Evolutionary conservation across 1,140 invertebrate species (phyloP), one percentile per base, ranked within the genome.

Genomic region (Apis mellifera): DNA sequence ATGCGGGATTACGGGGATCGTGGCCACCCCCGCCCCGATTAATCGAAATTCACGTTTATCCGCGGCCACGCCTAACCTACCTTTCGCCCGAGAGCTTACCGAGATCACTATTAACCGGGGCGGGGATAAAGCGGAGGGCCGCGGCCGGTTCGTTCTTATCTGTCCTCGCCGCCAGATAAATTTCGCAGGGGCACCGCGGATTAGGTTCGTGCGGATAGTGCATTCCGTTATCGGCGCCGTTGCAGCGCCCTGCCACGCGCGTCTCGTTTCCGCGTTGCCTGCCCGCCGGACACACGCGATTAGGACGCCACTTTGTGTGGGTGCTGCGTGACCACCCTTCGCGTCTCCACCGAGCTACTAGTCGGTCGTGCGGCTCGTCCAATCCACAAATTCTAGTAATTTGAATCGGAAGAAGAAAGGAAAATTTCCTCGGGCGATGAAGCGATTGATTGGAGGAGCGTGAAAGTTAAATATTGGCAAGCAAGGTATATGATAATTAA

Each of bases 131-230:
- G 83, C 83, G 77, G 75, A 83, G 75, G 83, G 78, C 79, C 75
- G 78, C 75, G 78, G 70, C 57, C 57, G 54, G 85, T 32, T 1
- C 2, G 86, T 88, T 87, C 86, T 88, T 88, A 88, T 88, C 86
- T 88, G 85, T 73, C 50, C 86, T 59, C 50, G 72, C 65, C 78
- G 83, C 79, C 83, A 87, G 86, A 88, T 88, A 88, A 88, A 88
- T 88, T 88, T 88, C 83, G 80, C 85, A 85, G 86, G 86, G 66
- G 32, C 32, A 68, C 83, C 86, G 83, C 86, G 86, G 86, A 88
- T 88, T 88, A 88, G 86, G 86, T 88, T 87, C 86, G 83, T 88
- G 87, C 86, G 84, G 83, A 88, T 88, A 88, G 76, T 88, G 86
- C 87, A 88, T 88, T 85, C 84, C 84, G 87, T 88, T 88, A 88